Base-by-base conservation (phyloP, 1,140 invertebrate species). In the Mylabris phalerata region DNA sequence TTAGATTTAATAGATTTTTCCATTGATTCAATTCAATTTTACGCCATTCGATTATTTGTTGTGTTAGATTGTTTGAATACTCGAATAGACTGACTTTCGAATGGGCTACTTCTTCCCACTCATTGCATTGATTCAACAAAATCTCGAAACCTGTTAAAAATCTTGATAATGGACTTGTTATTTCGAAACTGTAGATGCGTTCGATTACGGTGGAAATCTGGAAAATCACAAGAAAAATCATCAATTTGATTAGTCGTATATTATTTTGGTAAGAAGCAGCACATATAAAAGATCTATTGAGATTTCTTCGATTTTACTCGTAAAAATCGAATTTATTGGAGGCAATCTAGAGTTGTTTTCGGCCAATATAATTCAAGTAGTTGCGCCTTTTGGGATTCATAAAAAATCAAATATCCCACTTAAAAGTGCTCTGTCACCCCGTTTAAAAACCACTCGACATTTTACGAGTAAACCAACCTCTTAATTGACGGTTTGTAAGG, bases 41-140 rank as follows among this genome's bases (percentile, higher is more conserved):
- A 52, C 95, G 83, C 95, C 95, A 99, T 26, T 84, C 79, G 45
- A 97, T 85, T 44, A 98, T 90, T 63, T 92, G 83, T 54, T 87
- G 78, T 2, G 88, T 90, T 0, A 98, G 75, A 43, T 80, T 76
- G 13, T 82, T 72, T 7, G 90, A 80, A 56, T 90, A 77, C 0
- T 84, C 78, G 0, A 82, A 77, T 67, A 99, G 73, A 57, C 90
- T 93, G 38, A 98, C 92, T 3, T 85, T 86, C 61, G 81, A 84
- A 64, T 93, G 90, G 0, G 95, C 93, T 68, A 92, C 89, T 65
- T 86, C 84, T 73, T 98, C 92, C 95, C 95, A 98, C 62, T 94
- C 86, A 61, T 94, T 81, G 43, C 89, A 78, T 63, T 93, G 91
- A 11, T 84, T 82, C 3, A 96, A 75, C 0, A 98, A 73, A 26